Evolutionary conservation across 1,140 invertebrate genomes (phyloP).

Genomic region (Oryctes rhinoceros): DNA sequence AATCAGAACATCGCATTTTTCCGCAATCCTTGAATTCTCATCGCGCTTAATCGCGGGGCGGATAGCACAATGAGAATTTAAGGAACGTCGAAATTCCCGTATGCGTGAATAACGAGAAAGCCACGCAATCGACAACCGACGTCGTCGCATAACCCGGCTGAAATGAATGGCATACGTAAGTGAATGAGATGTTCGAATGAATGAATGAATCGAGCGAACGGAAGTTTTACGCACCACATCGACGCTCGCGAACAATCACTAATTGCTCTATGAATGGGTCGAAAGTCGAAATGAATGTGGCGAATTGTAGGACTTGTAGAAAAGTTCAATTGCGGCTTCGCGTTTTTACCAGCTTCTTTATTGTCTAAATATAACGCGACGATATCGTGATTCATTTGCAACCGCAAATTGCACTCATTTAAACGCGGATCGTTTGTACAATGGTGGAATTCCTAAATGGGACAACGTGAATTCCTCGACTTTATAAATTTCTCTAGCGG

Average conservation of each 20-base stretch:
- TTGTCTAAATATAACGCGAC: neutral
- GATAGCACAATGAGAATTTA: neutral
- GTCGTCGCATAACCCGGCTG: neutral
- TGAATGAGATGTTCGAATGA: neutral
- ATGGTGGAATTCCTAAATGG: neutral
- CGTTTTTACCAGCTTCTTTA: neutral
- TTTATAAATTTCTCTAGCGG: too few species aligned
- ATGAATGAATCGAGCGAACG: slow-evolving; percentile 13
- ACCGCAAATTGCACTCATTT: neutral
- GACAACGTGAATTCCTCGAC: neutral
- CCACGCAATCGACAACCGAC: neutral
- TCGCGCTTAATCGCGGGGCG: neutral
- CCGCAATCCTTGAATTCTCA: neutral
- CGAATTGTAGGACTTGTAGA: neutral
- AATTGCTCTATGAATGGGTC: slow-evolving; percentile 3
- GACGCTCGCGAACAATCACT: neutral
- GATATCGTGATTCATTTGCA: slow-evolving; percentile 2
- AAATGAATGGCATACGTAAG: slow-evolving; percentile 1
- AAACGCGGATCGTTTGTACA: neutral
- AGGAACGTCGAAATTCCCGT: neutral
- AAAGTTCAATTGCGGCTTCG: neutral
- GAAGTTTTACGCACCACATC: slow-evolving; percentile 7
- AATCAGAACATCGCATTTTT: too few species aligned
- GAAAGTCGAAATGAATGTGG: neutral
- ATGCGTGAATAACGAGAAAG: neutral